Evolutionary conservation across 2,113 vertebrate species (phyloP), one percentile per base, ranked within the genome.

Genomic region (Grammomys dolichurus): DNA sequence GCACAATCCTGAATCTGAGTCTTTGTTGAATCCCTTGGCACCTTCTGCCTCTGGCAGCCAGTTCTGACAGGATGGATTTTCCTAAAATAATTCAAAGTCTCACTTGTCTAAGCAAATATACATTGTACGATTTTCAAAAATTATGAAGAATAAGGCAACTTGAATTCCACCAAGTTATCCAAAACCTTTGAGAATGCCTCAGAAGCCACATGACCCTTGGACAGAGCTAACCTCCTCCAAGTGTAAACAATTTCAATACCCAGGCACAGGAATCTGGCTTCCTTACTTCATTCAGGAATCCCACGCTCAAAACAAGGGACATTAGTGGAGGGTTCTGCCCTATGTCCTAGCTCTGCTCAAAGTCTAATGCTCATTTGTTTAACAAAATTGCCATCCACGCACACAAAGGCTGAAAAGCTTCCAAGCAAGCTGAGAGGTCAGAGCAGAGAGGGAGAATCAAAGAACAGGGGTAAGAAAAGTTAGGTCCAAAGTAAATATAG

Each of bases 401-500:
- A 24, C 46, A 92, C 69, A 72, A 60, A 40, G 76, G n/a, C 5
- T 95, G 82, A 94, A 90, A 95, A 78, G 48, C 40, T 97, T 94
- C 96, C 95, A 92, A 90, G 85, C 63, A 95, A 67, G 93, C 70
- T 46, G 75, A 95, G 70, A 87, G 36, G 67, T 73, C 87, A 93
- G 43, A 46, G 60, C 80, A 70, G 90, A 43, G 88, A 76, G 14
- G 14, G 87, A 78, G 72, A 76, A 95, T 89, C 76, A 96, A 76
- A 95, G 92, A 75, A 36, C 91, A 82, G 86, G 73, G 36, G 82
- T 48, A 91, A 90, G 90, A 91, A 80, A 86, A 93, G 77, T 73
- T 73, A 56, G 87, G 84, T 89, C 70, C 69, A 95, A 94, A 98
- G 89, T 87, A 96, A 93, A 95, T 75, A 96, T n/a, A 95, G 94